Evolutionary conservation across 1,140 invertebrate genomes (phyloP).

Genomic region (Pollicipes pollicipes): DNA sequence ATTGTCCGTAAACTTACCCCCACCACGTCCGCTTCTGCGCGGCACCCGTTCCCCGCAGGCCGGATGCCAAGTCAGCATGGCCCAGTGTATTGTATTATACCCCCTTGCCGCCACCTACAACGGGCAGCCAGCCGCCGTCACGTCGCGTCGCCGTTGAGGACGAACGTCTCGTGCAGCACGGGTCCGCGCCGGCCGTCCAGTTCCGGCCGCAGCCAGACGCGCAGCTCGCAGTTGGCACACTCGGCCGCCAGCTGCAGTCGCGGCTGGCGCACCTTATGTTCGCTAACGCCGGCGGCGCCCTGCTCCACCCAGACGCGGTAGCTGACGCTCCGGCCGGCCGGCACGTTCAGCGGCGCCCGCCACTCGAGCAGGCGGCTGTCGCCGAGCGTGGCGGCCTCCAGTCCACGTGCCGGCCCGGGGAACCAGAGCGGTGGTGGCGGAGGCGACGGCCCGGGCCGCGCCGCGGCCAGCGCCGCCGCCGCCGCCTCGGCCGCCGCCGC

Average conservation of each 20-base stretch:
- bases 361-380: background rate
- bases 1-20: no score
- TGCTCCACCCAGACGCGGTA: background rate
- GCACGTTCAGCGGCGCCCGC: background rate
- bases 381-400: background rate
- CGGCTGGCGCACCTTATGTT: background rate
- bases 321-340: no score
- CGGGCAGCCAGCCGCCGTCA: no score
- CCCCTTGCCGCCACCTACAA: no score
- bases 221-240: background rate
- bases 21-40: no score
- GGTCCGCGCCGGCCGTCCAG: background rate
- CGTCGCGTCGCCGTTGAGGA: background rate
- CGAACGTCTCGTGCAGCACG: background rate
- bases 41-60: no score
- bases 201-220: background rate
- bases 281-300: background rate
- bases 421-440: background rate
- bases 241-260: background rate
- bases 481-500: conserved; percentile 16
- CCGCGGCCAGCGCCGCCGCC: background rate
- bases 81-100: no score
- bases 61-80: no score
- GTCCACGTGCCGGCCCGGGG: no score
- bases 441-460: no score